Conservation (phyloP, 2,797 vertebrate species). For the Phrynocephalus guinanensis region DNA sequence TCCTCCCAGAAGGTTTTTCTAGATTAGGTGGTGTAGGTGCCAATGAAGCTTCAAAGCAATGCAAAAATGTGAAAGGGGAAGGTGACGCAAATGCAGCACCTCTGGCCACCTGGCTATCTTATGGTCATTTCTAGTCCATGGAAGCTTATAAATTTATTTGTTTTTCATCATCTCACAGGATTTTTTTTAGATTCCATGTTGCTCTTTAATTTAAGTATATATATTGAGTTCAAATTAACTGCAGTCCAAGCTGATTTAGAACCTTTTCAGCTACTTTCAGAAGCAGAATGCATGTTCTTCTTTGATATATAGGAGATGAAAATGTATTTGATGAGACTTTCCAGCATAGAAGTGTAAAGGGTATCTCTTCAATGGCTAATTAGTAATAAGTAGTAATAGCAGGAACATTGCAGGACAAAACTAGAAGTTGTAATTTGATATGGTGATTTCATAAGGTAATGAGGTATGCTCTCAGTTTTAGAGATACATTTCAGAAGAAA, state of each 20-base stretch:
- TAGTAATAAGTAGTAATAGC: neutral
- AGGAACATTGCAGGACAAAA: conserved; percentile 9
- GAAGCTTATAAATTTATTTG: neutral
- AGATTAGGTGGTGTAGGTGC: too few species aligned
- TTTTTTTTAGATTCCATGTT: neutral
- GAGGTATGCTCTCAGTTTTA: neutral
- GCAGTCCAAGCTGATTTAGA: too few species aligned
- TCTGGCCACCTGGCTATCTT: too few species aligned
- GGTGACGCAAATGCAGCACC: neutral
- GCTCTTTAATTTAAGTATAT: neutral
- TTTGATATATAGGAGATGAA: neutral
- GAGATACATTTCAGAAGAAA: conserved; percentile 48
- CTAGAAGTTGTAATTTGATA: neutral
- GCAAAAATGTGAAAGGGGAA: too few species aligned
- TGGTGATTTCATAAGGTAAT: neutral
- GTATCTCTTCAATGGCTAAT: neutral
- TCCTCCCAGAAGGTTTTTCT: too few species aligned
- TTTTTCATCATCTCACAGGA: neutral
- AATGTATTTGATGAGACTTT: neutral
- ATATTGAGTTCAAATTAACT: neutral
- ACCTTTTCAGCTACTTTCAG: too few species aligned
- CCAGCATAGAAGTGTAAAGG: neutral
- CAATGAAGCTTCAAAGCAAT: too few species aligned
- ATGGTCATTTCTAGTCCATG: neutral
- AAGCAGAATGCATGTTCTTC: too few species aligned